phyloP scores from a whole-genome alignment of 1,140 invertebrate species.

The Plectus sambesii region DNA sequence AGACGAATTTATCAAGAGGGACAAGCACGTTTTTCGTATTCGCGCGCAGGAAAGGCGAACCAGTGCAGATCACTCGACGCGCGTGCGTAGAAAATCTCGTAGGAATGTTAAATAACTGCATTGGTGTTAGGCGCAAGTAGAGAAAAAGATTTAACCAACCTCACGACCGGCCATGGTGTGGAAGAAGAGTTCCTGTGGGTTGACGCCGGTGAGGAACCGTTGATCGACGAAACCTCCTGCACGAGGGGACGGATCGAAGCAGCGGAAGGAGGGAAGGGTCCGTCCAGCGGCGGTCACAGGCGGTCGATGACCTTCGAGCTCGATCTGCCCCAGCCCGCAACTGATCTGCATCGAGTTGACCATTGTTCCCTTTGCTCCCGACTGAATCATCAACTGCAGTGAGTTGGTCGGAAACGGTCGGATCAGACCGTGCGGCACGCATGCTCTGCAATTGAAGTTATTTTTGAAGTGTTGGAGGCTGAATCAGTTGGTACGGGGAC shows the following conservation, averaged over 20 bases:
- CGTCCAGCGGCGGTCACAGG: conserved; percentile 84
- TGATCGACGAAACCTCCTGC: conserved; percentile 92
- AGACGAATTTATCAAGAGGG: too few relatives aligned
- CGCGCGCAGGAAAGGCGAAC: too few relatives aligned
- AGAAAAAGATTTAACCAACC: conserved; percentile 49
- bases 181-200: conserved; percentile 95
- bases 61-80: neutral
- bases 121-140: too few relatives aligned
- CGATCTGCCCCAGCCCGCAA: conserved; percentile 88
- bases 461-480: too few relatives aligned
- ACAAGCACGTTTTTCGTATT: too few relatives aligned
- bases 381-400: conserved; percentile 91
- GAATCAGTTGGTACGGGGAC: too few relatives aligned
- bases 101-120: too few relatives aligned
- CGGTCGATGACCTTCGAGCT: conserved; percentile 90
- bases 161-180: conserved; percentile 99
- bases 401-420: conserved; percentile 85
- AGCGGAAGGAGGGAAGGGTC: conserved; percentile 78
- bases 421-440: conserved; percentile 65
- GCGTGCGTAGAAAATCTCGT: too few relatives aligned
- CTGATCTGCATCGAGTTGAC: conserved; percentile 67
- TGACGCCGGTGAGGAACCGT: conserved; percentile 89
- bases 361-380: conserved; percentile 90
- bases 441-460: conserved; percentile 53
- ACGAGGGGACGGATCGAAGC: conserved; percentile 75